Base-by-base conservation (phyloP, 2,113 vertebrate genomes). In the Gymnarchus niloticus region DNA sequence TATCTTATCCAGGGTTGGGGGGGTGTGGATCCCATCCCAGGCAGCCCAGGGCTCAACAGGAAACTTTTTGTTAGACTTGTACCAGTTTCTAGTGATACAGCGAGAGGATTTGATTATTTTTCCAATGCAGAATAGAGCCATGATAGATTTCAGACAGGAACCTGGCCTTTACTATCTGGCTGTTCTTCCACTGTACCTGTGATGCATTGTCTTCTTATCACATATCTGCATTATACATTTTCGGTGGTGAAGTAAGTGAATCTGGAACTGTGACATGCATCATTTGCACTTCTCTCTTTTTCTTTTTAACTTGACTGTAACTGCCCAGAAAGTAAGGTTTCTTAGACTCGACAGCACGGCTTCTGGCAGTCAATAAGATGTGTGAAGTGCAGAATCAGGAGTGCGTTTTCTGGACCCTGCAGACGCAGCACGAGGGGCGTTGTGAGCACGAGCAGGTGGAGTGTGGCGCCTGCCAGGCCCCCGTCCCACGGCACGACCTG, bases 371-470 rank as follows among this genome's bases (percentile, higher is more conserved):
- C n/a, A n/a, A n/a, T n/a, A n/a, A n/a, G n/a, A n/a, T n/a, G n/a
- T n/a, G n/a, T n/a, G n/a, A n/a, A n/a, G n/a, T n/a, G 65, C 33
- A 37, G 65, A 33, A 73, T 17, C 33, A 6, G 65, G 12, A 73
- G 12, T 84, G 51, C 21, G 3, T 41, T 44, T 73, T 83, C 85
- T 84, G 65, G 12, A 33, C 28, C 28, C 33, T 86, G 81, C 2
- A 91, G 95, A 91, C 91, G 33, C 90, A 91, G 85, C 94, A 95
- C 0, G 95, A 96, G 83, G 93, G 93, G 14, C 91, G 51, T 56
- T 95, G 95, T 91, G 93, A 89, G 0, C 94, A 93, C 3, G 90
- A 92, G 86, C 90, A 88, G 80, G 86, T 91, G 0, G 90, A 89
- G 85, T 96, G 96, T 33, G 90, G 91, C 0, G 93, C 92, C 0